These are phyloP conservation scores for Cepaea hortensis DNA, from an alignment of 2,888 invertebrate genomes.

Conservation along the genomic window DNA sequence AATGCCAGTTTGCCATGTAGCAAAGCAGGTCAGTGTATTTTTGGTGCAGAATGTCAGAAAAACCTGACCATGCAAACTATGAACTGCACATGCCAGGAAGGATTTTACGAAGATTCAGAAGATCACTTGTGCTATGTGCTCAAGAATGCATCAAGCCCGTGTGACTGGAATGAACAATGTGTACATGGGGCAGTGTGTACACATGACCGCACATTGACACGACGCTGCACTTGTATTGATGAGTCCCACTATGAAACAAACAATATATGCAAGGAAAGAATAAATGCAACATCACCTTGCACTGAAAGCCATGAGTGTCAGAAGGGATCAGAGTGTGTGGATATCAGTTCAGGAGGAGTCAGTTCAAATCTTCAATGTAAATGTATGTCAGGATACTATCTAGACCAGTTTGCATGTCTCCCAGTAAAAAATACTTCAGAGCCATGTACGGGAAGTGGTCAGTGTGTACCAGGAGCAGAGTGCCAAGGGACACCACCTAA, in stretches of 20 bases:
- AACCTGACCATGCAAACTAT: conserved; percentile 35
- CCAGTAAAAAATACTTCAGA: conserved; percentile 42
- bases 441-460: conserved; percentile 44
- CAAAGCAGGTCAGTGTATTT: conserved; percentile 41
- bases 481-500: conserved; percentile 17
- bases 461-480: conserved; percentile 43
- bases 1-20: conserved; percentile 42
- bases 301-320: conserved; percentile 7
- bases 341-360: background rate
- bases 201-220: background rate
- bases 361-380: conserved; percentile 26
- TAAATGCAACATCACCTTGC: conserved; percentile 45
- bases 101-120: conserved; percentile 34
- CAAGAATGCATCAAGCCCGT: conserved; percentile 2
- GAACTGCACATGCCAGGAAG: conserved; percentile 45
- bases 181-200: conserved; percentile 19
- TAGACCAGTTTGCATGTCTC: conserved; percentile 35
- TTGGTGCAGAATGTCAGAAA: conserved; percentile 44
- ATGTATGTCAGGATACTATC: conserved; percentile 43
- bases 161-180: conserved; percentile 23
- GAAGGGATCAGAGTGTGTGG: conserved; percentile 18
- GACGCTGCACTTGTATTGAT: conserved; percentile 15
- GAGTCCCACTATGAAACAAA: conserved; percentile 13
- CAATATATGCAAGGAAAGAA: conserved; percentile 32
- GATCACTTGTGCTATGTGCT: conserved; percentile 12